Base-by-base conservation (phyloP, 1,140 invertebrate species). In the Choristoneura fumiferana region DNA sequence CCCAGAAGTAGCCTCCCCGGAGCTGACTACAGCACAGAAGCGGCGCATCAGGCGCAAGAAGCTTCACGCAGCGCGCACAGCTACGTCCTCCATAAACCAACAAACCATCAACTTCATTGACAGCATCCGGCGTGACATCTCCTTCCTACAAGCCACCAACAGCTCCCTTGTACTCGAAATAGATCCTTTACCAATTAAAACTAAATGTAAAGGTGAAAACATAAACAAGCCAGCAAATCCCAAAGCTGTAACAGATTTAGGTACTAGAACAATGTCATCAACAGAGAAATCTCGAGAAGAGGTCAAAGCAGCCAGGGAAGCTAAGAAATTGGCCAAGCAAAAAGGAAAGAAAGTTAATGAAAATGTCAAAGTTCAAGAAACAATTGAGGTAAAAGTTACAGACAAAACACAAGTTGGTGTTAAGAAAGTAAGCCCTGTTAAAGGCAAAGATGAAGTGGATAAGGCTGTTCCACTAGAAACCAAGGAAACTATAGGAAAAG, bases 261-360 rank as follows among this genome's bases (percentile, higher is more conserved):
- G 6, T 29, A 29, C n/a, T n/a, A n/a, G n/a, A n/a, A n/a, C 60
- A 40, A 78, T 81, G 72, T 81, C 78, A 63, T 71, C 74, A 15
- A 76, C 73, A 55, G 74, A 77, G 17, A 89, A 88, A 63, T 73
- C 84, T 13, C 89, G 90, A 55, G 93, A 94, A 43, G 91, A 94
- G 65, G 81, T 95, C 3, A 88, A 91, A 71, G 92, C 92, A 15
- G 93, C 93, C 37, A 84, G 94, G 38, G 92, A 94, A 81, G 93
- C 93, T 0, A 94, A 94, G 60, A 94, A 94, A 78, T 77, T 90
- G 33, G 92, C 92, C 0, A 95, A 94, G 78, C 90, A 90, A 57
- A 90, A 91, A 37, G 90, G 89, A 8, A 94, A 93, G 73, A 69
- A 73, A 36, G 91, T 91, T 57, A 61, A 45, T 45, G 58, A 14